Percentiles rank a stretch among this genome's conserved stretches.
Evolutionary conservation across 2,797 vertebrate species (phyloP).

Genomic region (Danio tinwini): DNA sequence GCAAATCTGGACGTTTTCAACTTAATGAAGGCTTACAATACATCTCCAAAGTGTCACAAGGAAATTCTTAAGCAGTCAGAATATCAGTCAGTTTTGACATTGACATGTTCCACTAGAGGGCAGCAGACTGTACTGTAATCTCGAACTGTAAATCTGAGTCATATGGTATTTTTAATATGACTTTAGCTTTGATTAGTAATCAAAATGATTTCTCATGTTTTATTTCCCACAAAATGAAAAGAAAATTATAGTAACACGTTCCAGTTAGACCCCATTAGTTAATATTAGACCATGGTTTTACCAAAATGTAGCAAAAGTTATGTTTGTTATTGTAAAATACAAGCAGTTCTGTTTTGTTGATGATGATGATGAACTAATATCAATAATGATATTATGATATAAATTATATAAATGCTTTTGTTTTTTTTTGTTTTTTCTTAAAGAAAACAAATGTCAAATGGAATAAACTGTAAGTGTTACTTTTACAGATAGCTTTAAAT

Average conservation of each 20-base stretch:
- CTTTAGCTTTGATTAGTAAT: background rate
- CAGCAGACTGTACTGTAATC: conserved; percentile 43
- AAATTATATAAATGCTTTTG: too few species aligned
- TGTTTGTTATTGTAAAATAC: too few species aligned
- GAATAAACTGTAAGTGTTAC: too few species aligned
- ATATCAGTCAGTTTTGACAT: background rate
- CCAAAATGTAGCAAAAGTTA: too few species aligned
- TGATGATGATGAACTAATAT: too few species aligned
- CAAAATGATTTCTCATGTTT: background rate
- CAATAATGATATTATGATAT: too few species aligned
- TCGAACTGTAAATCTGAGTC: conserved; percentile 5
- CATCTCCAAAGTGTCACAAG: background rate
- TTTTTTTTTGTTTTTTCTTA: too few species aligned
- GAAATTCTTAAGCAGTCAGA: background rate
- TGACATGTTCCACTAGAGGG: conserved; percentile 55
- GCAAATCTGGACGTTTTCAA: too few species aligned
- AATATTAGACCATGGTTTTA: too few species aligned
- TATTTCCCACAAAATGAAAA: background rate
- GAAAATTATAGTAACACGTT: background rate
- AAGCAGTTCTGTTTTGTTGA: too few species aligned
- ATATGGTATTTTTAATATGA: background rate
- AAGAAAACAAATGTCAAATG: too few species aligned
- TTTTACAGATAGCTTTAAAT: too few species aligned
- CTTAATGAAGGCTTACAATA: background rate
- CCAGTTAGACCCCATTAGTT: background rate